Evolutionary conservation across 2,888 invertebrate species (phyloP).

Genomic region (Synergus laeviventris): DNA sequence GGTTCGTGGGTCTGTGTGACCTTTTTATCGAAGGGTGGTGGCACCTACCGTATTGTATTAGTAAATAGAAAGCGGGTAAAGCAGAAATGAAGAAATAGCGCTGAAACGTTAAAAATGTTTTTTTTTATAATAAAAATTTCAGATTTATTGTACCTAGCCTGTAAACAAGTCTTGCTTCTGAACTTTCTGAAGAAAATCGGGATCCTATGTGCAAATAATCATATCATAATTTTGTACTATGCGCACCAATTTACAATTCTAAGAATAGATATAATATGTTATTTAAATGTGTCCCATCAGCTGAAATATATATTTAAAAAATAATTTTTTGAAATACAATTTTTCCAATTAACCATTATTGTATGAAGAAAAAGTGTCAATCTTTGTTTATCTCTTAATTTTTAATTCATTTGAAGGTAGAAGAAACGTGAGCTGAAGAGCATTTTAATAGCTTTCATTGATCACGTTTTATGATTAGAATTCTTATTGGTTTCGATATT

Average conservation of each 20-base stretch:
- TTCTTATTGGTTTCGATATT: not conserved
- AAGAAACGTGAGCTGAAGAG: not conserved
- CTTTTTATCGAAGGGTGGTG: slow-evolving; percentile 26
- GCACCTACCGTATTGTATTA: slow-evolving; percentile 19
- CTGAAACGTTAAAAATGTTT: not conserved
- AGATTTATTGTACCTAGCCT: not conserved
- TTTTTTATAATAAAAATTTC: not conserved
- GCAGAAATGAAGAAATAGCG: slow-evolving; percentile 1
- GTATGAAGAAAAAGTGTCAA: too few species aligned
- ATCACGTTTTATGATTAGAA: not conserved
- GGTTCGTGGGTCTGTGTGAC: slow-evolving; percentile 39
- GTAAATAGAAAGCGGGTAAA: slow-evolving; percentile 3
- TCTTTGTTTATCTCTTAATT: not conserved
- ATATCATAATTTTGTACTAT: not conserved
- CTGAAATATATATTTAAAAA: too few species aligned
- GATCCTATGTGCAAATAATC: not conserved
- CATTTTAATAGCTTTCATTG: not conserved
- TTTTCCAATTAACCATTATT: too few species aligned
- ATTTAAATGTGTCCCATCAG: too few species aligned
- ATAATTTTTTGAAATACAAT: too few species aligned
- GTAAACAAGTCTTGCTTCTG: not conserved
- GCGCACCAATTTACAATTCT: not conserved
- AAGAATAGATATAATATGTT: too few species aligned
- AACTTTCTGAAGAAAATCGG: not conserved
- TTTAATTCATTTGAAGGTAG: not conserved